Evolutionary conservation across 1,140 invertebrate genomes (phyloP), one percentile per base, ranked within the genome.

Genomic region (Armadillidium nasatum): DNA sequence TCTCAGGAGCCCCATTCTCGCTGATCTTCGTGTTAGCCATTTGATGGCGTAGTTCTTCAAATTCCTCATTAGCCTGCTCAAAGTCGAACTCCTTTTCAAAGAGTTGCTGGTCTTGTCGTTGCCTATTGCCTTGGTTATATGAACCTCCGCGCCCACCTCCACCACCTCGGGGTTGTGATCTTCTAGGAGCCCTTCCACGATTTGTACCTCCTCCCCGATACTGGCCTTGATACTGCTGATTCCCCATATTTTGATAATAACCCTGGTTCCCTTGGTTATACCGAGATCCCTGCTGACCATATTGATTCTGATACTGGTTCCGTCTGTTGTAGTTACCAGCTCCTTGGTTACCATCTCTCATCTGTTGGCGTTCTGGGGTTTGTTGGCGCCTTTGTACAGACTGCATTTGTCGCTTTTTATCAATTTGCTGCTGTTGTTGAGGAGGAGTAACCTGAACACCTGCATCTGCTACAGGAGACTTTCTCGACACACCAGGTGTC

Each of bases 41-140:
- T 84, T 96, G 91, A 74, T 85, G 88, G 84, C 93, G 91, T 15
- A 98, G 86, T 85, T 97, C 94, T 83, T 97, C 93, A 86, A 98
- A 98, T 84, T 97, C 91, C 44, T 92, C 94, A 86, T 99, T 98
- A 10, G 96, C 94, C 84, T 95, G 92, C 84, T 99, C 97, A 86
- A 99, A 99, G 86, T 99, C 96, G 85, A 95, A 99, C 82, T 98
- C 96, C 72, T 91, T 92, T 76, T 98, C 95, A 85, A 98, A 98
- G 83, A 81, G 43, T 44, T 77, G 75, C 43, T 78, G 75, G 54
- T 81, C 80, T 66, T 79, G 77, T 44, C 80, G 68, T 60, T 81
- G 80, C 23, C 80, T 43, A 67, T 71, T 81, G 19, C 74, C 78
- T 45, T 44, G 46, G 23, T 66, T 44, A 50, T 19, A 70, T 15